phyloP scores from a whole-genome alignment of 1,140 invertebrate genomes.

The Drosophila nikananu region DNA sequence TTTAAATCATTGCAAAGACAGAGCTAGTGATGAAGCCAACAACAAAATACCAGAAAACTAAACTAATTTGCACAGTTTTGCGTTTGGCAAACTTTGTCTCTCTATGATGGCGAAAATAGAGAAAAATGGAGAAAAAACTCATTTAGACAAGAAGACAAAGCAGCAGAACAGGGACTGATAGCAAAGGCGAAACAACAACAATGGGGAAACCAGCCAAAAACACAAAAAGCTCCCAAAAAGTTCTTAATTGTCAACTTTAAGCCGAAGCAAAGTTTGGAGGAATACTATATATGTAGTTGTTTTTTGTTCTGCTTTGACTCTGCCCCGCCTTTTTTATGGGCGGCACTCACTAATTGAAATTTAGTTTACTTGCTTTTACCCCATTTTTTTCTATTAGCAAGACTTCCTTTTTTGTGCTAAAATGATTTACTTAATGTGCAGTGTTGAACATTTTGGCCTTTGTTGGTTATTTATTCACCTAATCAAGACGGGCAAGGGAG shows the following conservation, averaged over 20 bases:
- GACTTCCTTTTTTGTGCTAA: neutral
- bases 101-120: slow-evolving; percentile 8
- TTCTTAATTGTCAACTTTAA: slow-evolving; percentile 83
- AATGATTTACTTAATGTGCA: slow-evolving; percentile 11
- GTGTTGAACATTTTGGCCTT: slow-evolving; percentile 19
- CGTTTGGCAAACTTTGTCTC: slow-evolving; percentile 67
- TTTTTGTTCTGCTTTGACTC: slow-evolving; percentile 12
- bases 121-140: slow-evolving; percentile 44
- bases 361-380: slow-evolving; percentile 36
- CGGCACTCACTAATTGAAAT: slow-evolving; percentile 69
- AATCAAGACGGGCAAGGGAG: neutral
- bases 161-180: slow-evolving; percentile 40
- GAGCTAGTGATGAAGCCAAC: slow-evolving; percentile 4
- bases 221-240: slow-evolving; percentile 52
- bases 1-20: slow-evolving; percentile 63
- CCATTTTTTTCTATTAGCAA: neutral
- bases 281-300: slow-evolving; percentile 14
- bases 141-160: slow-evolving; percentile 54
- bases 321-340: slow-evolving; percentile 19
- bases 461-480: slow-evolving; percentile 12
- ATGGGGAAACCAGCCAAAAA: slow-evolving; percentile 28
- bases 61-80: slow-evolving; percentile 80
- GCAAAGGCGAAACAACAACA: slow-evolving; percentile 37
- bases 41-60: slow-evolving; percentile 53
- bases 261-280: slow-evolving; percentile 42